Evolutionary conservation across 2,888 invertebrate species (phyloP), one percentile per base, ranked within the genome.

Genomic region (Cosmia trapezina): DNA sequence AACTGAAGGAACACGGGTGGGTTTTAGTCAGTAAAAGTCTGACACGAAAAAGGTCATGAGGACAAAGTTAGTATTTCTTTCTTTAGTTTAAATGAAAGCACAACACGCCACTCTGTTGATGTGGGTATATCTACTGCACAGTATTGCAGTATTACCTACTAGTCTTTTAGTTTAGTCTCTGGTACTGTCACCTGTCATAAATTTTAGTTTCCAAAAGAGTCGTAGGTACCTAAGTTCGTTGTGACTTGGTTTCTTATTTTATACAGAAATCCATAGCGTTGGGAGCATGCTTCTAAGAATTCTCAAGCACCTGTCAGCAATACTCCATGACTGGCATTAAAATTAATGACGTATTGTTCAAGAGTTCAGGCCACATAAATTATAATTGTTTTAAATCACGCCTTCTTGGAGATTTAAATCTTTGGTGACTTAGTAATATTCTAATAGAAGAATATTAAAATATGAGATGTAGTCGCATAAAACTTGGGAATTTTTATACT

Each of bases 291-390:
- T 83, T 73, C 57, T 67, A 0, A 64, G 59, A 73, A 67, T 66
- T 64, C 22, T 64, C 11, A 53, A 56, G 28, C 66, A 73, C 56
- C 53, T 65, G 80, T 56, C 63, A 45, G 45, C 64, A 17, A 61
- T n/a, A 41, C 59, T 33, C 17, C 45, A 66, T 65, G 51, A n/a
- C 45, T 47, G 11, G 19, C n/a, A 54, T 45, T 70, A 47, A 59
- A 66, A 70, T 68, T 56, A 73, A 81, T 70, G 60, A 51, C 33
- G 33, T 65, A 80, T 70, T 80, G 64, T 74, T 68, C 17, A 70
- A 54, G 33, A 69, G 33, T 64, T 70, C n/a, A 63, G 61, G 6
- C 54, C 56, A 11, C 33, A 19, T 61, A 66, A 61, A 73, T 60
- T 37, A 57, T n/a, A 12, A 56, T 54, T 72, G 33, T 67, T 70